Evolutionary conservation across 2,797 vertebrate genomes (phyloP).

Genomic region (Danio albolineatus): DNA sequence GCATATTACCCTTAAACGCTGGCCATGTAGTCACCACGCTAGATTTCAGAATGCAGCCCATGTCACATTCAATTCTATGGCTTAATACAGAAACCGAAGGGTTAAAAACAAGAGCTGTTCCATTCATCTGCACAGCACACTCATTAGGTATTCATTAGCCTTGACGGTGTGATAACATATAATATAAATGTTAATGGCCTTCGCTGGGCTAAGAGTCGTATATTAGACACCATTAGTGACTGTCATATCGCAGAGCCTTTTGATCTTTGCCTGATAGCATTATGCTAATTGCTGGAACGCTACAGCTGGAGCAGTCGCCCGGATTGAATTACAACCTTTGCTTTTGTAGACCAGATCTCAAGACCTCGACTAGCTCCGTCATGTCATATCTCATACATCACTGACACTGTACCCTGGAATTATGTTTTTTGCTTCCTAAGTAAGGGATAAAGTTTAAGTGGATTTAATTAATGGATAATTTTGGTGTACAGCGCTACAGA

Average conservation of each 20-base stretch:
- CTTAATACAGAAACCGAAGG: neutral
- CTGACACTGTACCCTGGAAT: slow-evolving; percentile 3
- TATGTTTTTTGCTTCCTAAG: neutral
- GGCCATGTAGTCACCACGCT: neutral
- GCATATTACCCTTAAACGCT: neutral
- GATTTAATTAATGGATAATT: too few species aligned
- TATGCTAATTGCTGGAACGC: slow-evolving; percentile 17
- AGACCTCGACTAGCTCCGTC: neutral
- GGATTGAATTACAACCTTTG: slow-evolving; percentile 3
- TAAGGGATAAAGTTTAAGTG: too few species aligned
- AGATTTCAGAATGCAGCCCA: neutral
- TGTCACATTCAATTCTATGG: neutral
- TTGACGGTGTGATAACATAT: slow-evolving; percentile 26
- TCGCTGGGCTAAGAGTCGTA: neutral
- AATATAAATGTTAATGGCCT: slow-evolving; percentile 34
- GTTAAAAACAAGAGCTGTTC: neutral
- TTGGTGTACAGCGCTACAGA: too few species aligned
- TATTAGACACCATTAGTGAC: slow-evolving; percentile 27
- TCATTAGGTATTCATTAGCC: slow-evolving; percentile 30
- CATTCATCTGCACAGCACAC: neutral
- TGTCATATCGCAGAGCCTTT: slow-evolving; percentile 23
- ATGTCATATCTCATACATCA: slow-evolving; percentile 1
- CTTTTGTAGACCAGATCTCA: neutral
- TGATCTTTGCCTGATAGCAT: slow-evolving; percentile 27
- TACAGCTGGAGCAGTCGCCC: neutral